Evolutionary conservation across 2,113 vertebrate species (phyloP).

Genomic region (Gymnarchus niloticus): DNA sequence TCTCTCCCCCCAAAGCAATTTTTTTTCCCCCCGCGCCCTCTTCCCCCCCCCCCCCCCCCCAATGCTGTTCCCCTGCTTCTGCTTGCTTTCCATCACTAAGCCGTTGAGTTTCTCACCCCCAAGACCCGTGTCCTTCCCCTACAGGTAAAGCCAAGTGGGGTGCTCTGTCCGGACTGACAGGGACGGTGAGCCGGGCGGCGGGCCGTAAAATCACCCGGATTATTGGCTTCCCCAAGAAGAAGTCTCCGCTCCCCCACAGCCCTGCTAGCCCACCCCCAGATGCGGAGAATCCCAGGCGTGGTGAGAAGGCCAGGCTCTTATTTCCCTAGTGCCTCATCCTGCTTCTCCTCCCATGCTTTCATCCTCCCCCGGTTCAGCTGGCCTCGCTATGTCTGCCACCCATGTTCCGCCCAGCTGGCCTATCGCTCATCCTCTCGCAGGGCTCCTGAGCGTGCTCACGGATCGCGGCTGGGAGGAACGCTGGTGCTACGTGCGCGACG

Average conservation of each 20-base stretch:
- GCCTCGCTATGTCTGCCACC: neutral
- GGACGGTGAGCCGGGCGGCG: slow-evolving; percentile 83
- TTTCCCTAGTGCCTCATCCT: neutral
- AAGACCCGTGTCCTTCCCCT: neutral
- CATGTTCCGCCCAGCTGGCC: neutral
- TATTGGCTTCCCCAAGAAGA: slow-evolving; percentile 95
- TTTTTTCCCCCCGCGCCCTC: neutral
- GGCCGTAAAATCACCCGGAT: slow-evolving; percentile 94
- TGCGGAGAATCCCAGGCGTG: slow-evolving; percentile 81
- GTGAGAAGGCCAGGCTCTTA: slow-evolving; percentile 56
- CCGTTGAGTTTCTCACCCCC: neutral
- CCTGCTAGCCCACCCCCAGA: slow-evolving; percentile 58
- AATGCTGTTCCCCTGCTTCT: neutral
- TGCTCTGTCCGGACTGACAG: slow-evolving; percentile 86
- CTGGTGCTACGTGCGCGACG: slow-evolving; percentile 79
- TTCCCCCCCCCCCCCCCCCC: neutral
- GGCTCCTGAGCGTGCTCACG: slow-evolving; percentile 79
- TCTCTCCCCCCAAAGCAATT: too few species aligned
- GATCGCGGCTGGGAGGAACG: slow-evolving; percentile 88
- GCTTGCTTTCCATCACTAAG: neutral
- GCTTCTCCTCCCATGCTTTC: neutral
- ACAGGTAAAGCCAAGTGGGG: slow-evolving; percentile 80
- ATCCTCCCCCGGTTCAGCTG: neutral
- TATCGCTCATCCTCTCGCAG: slow-evolving; percentile 45
- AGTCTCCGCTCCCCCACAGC: slow-evolving; percentile 71